phyloP scores from a whole-genome alignment of 1,140 invertebrate species.

The Rhopalosiphum padi region DNA sequence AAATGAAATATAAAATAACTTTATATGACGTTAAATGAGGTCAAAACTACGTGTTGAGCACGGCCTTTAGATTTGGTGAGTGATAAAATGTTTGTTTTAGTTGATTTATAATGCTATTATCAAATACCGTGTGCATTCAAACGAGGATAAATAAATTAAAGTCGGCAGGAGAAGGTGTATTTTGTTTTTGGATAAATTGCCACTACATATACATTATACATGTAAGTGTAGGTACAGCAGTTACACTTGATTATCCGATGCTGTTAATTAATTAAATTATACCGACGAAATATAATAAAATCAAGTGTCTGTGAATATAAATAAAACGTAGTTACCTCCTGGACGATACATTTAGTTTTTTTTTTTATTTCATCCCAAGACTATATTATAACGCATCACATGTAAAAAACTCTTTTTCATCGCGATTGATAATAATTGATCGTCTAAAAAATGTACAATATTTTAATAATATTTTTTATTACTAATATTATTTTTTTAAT shows the following conservation, averaged over 20 bases:
- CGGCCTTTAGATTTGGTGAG: background rate
- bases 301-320: background rate
- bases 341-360: background rate
- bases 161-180: background rate
- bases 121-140: background rate
- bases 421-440: background rate
- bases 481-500: background rate
- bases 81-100: conserved; percentile 6
- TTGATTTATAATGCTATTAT: conserved; percentile 14
- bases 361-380: background rate
- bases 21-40: background rate
- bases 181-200: background rate
- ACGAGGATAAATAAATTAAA: background rate
- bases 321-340: background rate
- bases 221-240: background rate
- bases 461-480: background rate
- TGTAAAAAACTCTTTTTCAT: background rate
- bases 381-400: background rate
- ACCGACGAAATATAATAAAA: background rate
- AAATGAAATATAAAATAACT: background rate
- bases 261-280: background rate
- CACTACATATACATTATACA: background rate
- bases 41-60: background rate
- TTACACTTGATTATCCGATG: background rate
- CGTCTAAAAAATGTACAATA: background rate